Evolutionary conservation across 2,888 invertebrate species (phyloP), one percentile per base, ranked within the genome.

Genomic region (Escarpia spicata): DNA sequence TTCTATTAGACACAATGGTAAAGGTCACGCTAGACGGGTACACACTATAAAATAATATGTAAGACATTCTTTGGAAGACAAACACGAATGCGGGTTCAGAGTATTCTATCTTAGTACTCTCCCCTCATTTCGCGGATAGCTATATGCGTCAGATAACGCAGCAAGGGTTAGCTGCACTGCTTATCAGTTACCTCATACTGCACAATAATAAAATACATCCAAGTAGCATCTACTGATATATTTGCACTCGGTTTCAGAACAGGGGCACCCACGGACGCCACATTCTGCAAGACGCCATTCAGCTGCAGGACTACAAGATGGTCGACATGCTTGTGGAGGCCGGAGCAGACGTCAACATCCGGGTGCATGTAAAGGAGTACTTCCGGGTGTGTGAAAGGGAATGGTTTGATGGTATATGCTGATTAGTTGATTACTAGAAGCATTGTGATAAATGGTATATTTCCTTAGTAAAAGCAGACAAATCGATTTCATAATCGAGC

Each of bases 221-320:
- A 75, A 19, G 19, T 26, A 75, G 19, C 75, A 75, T 26, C 75
- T 75, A 75, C 75, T 15, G n/a, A 4, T 26, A 75, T 2, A 75
- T 75, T 15, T 75, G n/a, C 75, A 6, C 75, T 75, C 26, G 75
- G 75, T 75, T 60, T 37, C 90, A 92, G 92, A n/a, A 58, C 37
- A 58, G n/a, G 44, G 92, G 92, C 26, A 60, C 75, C 15, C 91
- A 90, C 26, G 44, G 75, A 44, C 92, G 92, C 45, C 95, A 96
- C 92, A 95, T 96, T 43, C 94, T 96, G 31, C 96, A 95, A 92
- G 94, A 95, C 94, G 95, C 95, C 91, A 94, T 96, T 10, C 94
- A 94, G 90, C 94, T 94, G 90, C 92, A 94, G 45, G 94, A 95
- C 91, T 91, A 92, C 43, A 92, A 93, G 45, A 93, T 95, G 91